Evolutionary conservation across 2,888 invertebrate species (phyloP).

Genomic region (Andrena marginata): DNA sequence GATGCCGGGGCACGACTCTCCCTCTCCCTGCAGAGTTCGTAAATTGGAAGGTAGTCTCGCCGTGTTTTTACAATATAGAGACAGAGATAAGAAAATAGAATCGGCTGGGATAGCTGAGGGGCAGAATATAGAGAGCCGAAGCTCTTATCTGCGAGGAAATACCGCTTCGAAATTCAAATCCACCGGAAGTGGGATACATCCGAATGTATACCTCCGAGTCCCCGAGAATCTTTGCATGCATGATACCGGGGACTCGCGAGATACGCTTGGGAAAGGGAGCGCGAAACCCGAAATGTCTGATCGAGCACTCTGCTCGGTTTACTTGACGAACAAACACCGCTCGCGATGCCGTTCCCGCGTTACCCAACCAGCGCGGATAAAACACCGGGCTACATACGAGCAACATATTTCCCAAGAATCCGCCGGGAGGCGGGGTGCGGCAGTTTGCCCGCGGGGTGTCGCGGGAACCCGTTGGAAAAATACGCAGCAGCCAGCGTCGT

Average conservation of each 20-base stretch:
- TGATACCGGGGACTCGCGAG: not conserved
- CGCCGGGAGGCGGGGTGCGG: not conserved
- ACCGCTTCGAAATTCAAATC: conserved; percentile 5
- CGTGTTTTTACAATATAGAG: too few species aligned
- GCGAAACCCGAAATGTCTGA: not conserved
- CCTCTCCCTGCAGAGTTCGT: too few species aligned
- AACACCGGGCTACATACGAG: not conserved
- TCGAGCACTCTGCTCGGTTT: not conserved
- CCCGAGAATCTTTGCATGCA: not conserved
- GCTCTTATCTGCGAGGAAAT: not conserved
- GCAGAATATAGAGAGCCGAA: not conserved
- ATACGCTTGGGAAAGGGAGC: not conserved
- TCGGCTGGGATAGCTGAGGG: too few species aligned
- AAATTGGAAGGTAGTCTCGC: too few species aligned
- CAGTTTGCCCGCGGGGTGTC: not conserved
- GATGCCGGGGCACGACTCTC: too few species aligned
- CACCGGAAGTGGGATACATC: not conserved
- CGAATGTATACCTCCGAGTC: not conserved
- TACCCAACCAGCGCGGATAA: too few species aligned
- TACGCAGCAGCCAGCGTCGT: not conserved
- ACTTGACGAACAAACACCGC: too few species aligned
- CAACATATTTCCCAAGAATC: not conserved
- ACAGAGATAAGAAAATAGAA: not conserved
- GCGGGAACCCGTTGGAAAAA: not conserved
- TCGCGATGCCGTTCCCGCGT: too few species aligned